These are phyloP conservation scores for Pelvicachromis taeniatus DNA, from an alignment of 2,113 vertebrate species.

Conservation along the genomic window DNA sequence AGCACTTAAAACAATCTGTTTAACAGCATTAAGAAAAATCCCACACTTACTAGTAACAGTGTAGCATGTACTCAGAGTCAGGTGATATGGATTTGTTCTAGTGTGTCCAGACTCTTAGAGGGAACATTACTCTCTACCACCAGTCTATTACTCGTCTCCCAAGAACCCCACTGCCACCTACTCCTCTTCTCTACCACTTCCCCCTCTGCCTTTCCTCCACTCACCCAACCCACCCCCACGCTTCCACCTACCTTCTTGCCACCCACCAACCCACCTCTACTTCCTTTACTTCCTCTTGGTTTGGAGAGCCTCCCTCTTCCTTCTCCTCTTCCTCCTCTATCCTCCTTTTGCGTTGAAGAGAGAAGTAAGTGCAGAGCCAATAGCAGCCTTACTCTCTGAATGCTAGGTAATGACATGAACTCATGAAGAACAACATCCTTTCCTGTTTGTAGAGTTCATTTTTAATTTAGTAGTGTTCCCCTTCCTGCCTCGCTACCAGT, in stretches of 20 bases:
- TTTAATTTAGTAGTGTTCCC: slow-evolving; percentile 39
- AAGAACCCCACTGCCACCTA: slow-evolving; percentile 3
- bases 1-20: neutral
- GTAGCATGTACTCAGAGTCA: neutral
- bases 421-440: slow-evolving; percentile 49
- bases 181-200: neutral
- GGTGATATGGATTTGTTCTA: neutral
- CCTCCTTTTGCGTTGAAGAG: slow-evolving; percentile 69
- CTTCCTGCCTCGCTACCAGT: slow-evolving; percentile 15
- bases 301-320: slow-evolving; percentile 53
- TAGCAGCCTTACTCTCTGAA: slow-evolving; percentile 78
- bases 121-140: slow-evolving; percentile 36
- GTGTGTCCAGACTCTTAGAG: slow-evolving; percentile 36
- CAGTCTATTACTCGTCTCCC: neutral
- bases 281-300: slow-evolving; percentile 55
- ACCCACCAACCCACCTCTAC: slow-evolving; percentile 36
- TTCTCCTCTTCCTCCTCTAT: slow-evolving; percentile 63
- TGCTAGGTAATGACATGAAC: slow-evolving; percentile 52
- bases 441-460: slow-evolving; percentile 47
- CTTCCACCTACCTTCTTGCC: slow-evolving; percentile 43
- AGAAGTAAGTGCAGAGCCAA: slow-evolving; percentile 78
- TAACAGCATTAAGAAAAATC: neutral
- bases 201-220: slow-evolving; percentile 37
- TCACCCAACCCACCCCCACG: slow-evolving; percentile 52
- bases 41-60: neutral